Conservation (phyloP, 2,113 vertebrate species). For the Amazona guildingii region DNA sequence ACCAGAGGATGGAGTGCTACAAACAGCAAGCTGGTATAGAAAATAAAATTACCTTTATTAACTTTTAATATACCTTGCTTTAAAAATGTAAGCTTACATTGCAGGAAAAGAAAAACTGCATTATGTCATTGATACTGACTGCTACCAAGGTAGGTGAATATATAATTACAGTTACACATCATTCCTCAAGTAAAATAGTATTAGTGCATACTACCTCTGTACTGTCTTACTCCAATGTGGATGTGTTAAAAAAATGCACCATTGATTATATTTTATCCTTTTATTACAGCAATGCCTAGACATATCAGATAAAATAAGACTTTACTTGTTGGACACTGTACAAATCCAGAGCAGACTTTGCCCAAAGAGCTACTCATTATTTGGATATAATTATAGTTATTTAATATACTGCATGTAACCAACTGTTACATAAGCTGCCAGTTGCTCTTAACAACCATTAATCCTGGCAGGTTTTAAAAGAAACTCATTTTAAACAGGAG, state of each 20-base stretch:
- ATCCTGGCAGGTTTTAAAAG: not conserved
- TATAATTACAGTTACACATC: not conserved
- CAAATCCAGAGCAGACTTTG: not conserved
- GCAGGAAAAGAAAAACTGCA: not conserved
- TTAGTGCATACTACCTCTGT: rapidly evolving
- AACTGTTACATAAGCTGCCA: not conserved
- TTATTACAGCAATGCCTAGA: not conserved
- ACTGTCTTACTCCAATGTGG: not conserved
- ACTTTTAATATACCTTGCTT: not conserved
- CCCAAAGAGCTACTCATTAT: not conserved
- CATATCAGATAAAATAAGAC: not conserved
- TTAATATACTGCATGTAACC: not conserved
- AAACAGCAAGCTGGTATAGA: not conserved
- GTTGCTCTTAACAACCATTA: not conserved
- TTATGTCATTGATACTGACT: not conserved
- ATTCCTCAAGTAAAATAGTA: not conserved
- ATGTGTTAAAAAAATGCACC: not conserved
- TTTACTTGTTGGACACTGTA: not conserved
- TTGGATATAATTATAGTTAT: not conserved
- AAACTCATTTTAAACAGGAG: not conserved
- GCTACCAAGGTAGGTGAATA: not conserved
- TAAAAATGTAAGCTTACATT: not conserved
- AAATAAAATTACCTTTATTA: not conserved
- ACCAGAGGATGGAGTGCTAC: not conserved
- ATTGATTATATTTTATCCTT: not conserved